These are phyloP conservation scores for Sapajus apella DNA, from an alignment of 2,113 vertebrate species.

Conservation along the genomic window DNA sequence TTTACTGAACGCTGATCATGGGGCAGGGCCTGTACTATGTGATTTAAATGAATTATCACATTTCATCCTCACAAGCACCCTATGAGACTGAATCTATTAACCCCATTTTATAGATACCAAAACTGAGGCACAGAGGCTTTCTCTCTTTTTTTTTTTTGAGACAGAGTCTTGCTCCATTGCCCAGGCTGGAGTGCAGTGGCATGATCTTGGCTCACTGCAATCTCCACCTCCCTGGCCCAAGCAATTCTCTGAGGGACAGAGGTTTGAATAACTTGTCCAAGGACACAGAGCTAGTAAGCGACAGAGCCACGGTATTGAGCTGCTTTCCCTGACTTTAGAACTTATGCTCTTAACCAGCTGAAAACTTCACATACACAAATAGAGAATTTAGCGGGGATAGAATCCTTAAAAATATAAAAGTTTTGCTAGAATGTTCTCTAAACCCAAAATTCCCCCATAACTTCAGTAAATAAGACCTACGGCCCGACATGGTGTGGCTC, in stretches of 20 bases:
- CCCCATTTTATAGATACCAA: constrained; percentile 24
- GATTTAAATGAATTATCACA: not conserved
- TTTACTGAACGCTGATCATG: not conserved
- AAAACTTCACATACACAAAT: not conserved
- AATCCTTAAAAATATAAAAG: not conserved
- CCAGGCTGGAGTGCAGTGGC: too few relatives aligned
- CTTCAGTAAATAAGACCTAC: not conserved
- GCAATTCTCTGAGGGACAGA: not conserved
- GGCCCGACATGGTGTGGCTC: too few relatives aligned
- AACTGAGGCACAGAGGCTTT: not conserved
- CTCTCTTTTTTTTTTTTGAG: not conserved
- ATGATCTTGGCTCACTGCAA: too few relatives aligned
- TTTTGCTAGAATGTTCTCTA: not conserved
- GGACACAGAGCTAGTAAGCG: not conserved
- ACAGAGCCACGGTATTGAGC: not conserved
- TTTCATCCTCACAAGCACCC: not conserved
- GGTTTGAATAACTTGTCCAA: not conserved
- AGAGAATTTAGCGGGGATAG: not conserved
- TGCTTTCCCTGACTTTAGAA: not conserved
- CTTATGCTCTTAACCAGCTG: not conserved
- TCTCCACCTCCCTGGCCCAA: too few relatives aligned
- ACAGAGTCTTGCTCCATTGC: too few relatives aligned
- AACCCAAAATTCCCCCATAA: not conserved
- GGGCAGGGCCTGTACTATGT: not conserved
- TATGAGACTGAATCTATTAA: not conserved